phyloP scores from a whole-genome alignment of 2,797 vertebrate species.

The Buphagus erythrorhynchus region DNA sequence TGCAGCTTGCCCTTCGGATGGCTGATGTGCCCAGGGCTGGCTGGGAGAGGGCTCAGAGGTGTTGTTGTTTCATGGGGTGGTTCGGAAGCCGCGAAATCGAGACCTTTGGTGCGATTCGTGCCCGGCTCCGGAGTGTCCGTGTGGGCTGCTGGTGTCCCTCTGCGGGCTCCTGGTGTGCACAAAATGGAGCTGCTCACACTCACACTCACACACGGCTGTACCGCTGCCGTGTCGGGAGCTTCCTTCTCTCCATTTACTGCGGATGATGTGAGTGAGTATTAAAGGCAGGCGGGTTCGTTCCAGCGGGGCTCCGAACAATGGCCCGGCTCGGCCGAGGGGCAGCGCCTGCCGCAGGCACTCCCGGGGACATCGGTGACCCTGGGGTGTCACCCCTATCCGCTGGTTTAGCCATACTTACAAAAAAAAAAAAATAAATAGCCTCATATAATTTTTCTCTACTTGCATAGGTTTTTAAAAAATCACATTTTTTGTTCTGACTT shows the following conservation, averaged over 20 bases:
- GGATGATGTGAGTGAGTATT: neutral
- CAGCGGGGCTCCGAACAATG: neutral
- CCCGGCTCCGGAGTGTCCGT: neutral
- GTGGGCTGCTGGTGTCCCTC: rapidly evolving
- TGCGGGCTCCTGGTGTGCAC: neutral
- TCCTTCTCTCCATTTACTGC: rapidly evolving
- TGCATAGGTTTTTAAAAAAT: neutral
- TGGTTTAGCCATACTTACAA: neutral
- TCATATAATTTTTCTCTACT: rapidly evolving
- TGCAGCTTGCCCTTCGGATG: neutral
- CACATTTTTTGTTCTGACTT: neutral
- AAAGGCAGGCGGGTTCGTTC: neutral
- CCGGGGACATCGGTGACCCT: neutral
- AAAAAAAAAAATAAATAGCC: neutral
- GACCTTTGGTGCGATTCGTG: rapidly evolving
- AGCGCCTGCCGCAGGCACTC: neutral
- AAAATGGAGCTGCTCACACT: neutral
- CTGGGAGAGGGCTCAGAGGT: neutral
- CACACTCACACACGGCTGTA: neutral
- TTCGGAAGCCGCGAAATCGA: rapidly evolving
- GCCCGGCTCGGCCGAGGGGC: neutral
- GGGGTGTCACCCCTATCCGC: rapidly evolving
- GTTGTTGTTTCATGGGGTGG: rapidly evolving
- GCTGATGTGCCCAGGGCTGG: rapidly evolving
- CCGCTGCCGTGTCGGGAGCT: neutral